Evolutionary conservation across 1,140 invertebrate genomes (phyloP), one percentile per base, ranked within the genome.

Genomic region (Aphaenogaster rudis): DNA sequence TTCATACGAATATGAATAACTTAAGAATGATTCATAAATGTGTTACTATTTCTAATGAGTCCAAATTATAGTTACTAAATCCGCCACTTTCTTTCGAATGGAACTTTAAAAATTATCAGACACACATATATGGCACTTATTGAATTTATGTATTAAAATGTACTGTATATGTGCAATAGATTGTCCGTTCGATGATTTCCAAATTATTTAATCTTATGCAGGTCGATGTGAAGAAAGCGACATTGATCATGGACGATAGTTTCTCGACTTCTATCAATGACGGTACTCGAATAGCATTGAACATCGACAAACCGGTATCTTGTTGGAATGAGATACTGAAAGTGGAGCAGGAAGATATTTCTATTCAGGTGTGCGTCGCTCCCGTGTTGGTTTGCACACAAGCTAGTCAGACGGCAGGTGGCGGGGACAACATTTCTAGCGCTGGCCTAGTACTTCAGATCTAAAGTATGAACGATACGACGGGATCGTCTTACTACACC

Each of bases 361-460:
- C 96, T 63, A 96, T 97, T 9, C 95, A 98, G 88, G 97, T 98
- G 54, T 99, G 98, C 94, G 96, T 98, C 1, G 98, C 98, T 0
- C 98, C 98, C 1, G 98, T 98, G 3, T 94, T 98, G 6, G 98
- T 99, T 0, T 99, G 98, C 91, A 98, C 97, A 0, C 95, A 98
- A 88, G 97, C 98, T 2, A 96, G 97, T 64, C 97, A 98, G 91
- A 98, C 98, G 17, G 98, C 97, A 0, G 98, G 98, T 0, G 98
- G 98, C 15, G 98, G 98, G 1, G 98, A 99, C 93, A 99, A 98
- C 92, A 98, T 99, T 82, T 98, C 98, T 1, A 97, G 98, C 50
- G 98, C 98, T 9, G 98, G 98, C 28, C 94, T 98, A 5, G 97
- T 97, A 45, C 95, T 97, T 50, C 98, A 98, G 94, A 96, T 98